Base-by-base conservation (phyloP, 2,888 invertebrate species). In the Xestia ashworthii region DNA sequence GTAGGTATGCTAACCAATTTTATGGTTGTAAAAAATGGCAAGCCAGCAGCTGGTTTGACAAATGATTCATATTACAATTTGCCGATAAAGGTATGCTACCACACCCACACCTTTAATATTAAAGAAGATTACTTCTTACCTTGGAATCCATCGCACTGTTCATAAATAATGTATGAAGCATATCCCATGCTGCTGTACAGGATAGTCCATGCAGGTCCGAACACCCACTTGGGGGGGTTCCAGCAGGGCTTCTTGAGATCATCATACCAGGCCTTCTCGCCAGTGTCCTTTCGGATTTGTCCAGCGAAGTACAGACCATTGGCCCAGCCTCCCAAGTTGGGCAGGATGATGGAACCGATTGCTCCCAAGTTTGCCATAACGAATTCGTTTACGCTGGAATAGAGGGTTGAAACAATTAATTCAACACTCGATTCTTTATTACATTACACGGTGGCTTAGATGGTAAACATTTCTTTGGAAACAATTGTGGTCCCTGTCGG, bases 131-230 rank as follows among this genome's bases (percentile, higher is more conserved):
- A 1, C 89, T 91, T 88, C 89, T 91, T 88, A 97, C 97, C 98
- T 86, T 96, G 93, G 88, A 98, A 98, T 44, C 98, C 98, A 74
- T 98, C 98, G 3, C 98, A 98, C 89, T 98, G 98, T 80, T 97
- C 97, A 95, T 97, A 98, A 0, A 99, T 98, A 82, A 99, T 92
- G 91, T 98, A 99, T 0, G 98, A 98, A 19, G 98, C 98, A 89
- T 98, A 98, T 2, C 99, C 99, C 98, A 99, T 98, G 6, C 98
- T 96, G 69, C 98, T 97, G 93, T 99, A 99, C 5, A 99, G 93
- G 0, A 97, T 92, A 0, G 98, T 98, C 99, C 99, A 99, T 12
- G 98, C 97, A 0, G 98, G 98, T 0, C 97, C 98, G 91, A 99
- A 99, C 1, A 97, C 97, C 97, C 98, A 98, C 88, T 98, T 98